Conservation (phyloP, 2,113 vertebrate genomes). For the Upupa epops region DNA sequence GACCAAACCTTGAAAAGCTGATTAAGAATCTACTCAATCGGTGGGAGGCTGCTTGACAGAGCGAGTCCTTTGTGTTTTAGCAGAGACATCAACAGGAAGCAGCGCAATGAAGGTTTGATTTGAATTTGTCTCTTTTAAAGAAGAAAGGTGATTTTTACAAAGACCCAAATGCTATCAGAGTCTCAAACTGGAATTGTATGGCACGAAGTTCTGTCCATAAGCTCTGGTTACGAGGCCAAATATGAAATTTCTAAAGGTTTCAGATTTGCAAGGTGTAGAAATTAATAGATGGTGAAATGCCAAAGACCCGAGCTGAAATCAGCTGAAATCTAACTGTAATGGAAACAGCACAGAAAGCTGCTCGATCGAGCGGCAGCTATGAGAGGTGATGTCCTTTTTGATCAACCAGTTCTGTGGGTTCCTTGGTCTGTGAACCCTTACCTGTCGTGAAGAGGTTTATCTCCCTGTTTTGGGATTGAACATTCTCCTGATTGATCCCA, state of each 20-base stretch:
- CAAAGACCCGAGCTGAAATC: background rate
- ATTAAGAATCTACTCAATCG: background rate
- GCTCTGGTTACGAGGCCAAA: background rate
- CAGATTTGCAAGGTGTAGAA: background rate
- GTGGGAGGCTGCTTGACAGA: background rate
- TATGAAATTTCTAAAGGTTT: background rate
- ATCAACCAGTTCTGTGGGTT: background rate
- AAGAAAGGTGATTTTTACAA: background rate
- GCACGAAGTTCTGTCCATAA: background rate
- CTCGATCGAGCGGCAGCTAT: background rate
- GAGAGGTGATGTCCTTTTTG: background rate
- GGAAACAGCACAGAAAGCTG: background rate
- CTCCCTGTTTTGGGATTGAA: background rate
- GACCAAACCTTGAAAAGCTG: slow-evolving; percentile 1
- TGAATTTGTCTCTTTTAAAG: background rate
- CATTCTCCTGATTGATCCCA: background rate
- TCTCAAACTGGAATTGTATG: background rate
- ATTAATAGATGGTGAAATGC: background rate
- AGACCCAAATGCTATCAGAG: background rate
- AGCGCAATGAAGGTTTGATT: background rate
- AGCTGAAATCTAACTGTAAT: background rate
- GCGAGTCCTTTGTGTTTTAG: background rate
- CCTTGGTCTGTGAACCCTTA: background rate
- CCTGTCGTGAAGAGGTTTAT: background rate
- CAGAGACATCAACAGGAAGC: background rate